phyloP scores from a whole-genome alignment of 1,140 invertebrate genomes.

The Diorhabda carinulata region DNA sequence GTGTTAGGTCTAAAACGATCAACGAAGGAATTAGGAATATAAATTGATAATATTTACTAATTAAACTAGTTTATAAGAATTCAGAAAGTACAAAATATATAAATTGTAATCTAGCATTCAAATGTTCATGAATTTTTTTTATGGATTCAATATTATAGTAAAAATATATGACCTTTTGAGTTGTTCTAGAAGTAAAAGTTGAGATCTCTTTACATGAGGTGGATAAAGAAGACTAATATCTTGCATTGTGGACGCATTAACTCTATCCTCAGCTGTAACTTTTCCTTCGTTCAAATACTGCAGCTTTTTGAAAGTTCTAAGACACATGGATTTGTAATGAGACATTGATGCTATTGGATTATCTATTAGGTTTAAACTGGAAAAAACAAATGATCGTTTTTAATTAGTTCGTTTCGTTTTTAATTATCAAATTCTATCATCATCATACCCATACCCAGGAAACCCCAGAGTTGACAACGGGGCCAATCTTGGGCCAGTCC shows the following conservation, averaged over 20 bases:
- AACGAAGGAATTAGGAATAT: no score
- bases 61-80: no score
- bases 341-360: slow-evolving; percentile 31
- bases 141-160: background rate
- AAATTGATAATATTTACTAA: no score
- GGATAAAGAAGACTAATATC: background rate
- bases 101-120: no score
- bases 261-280: slow-evolving; percentile 5
- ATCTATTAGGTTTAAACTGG: slow-evolving; percentile 30
- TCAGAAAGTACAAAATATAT: no score
- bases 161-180: background rate
- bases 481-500: no score
- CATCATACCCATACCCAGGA: no score
- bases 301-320: slow-evolving; percentile 7
- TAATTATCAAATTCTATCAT: no score
- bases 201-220: background rate
- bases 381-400: background rate
- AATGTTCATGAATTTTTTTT: no score
- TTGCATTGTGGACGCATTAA: slow-evolving; percentile 4
- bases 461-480: no score
- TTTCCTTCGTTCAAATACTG: background rate
- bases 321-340: slow-evolving; percentile 7
- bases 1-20: slow-evolving; percentile 18
- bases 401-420: no score
- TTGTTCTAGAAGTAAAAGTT: background rate